These are phyloP conservation scores for Eupithecia insigniata DNA, from an alignment of 2,888 invertebrate genomes.

Conservation along the genomic window DNA sequence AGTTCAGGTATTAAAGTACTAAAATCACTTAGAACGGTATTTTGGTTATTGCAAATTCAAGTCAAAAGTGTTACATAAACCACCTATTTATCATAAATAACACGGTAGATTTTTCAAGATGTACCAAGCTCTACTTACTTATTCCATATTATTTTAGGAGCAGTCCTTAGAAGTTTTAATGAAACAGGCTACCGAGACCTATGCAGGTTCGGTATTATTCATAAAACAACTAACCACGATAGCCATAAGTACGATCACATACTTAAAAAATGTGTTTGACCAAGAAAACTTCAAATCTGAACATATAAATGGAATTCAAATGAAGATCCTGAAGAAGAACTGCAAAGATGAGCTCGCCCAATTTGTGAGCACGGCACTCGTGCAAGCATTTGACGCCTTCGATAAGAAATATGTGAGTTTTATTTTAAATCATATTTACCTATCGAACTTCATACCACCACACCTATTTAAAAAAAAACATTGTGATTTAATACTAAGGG, in stretches of 20 bases:
- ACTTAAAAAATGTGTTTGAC: slow-evolving; percentile 64
- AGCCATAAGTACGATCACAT: slow-evolving; percentile 69
- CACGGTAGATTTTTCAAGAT: neutral
- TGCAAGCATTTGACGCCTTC: slow-evolving; percentile 72
- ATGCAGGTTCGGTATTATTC: slow-evolving; percentile 69
- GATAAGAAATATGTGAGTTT: slow-evolving; percentile 75
- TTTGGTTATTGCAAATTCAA: neutral
- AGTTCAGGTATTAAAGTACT: slow-evolving; percentile 25
- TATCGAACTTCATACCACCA: no score
- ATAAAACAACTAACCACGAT: slow-evolving; percentile 73
- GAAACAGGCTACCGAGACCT: slow-evolving; percentile 64
- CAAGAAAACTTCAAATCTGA: slow-evolving; percentile 64
- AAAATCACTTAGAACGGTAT: slow-evolving; percentile 47
- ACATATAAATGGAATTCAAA: slow-evolving; percentile 59
- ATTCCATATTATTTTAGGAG: slow-evolving; percentile 49
- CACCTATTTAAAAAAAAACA: no score
- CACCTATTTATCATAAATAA: neutral
- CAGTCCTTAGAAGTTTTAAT: slow-evolving; percentile 62
- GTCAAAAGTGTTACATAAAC: neutral
- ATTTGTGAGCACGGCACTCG: slow-evolving; percentile 65
- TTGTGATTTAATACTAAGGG: no score
- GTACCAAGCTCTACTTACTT: neutral
- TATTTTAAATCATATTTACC: neutral
- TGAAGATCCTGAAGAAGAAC: slow-evolving; percentile 65
- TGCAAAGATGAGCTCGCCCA: slow-evolving; percentile 68